A percentile compares a stretch with the other conserved stretches of the same genome.
phyloP scores from a whole-genome alignment of 2,888 invertebrate species.

The Neoitamus cyanurus region DNA sequence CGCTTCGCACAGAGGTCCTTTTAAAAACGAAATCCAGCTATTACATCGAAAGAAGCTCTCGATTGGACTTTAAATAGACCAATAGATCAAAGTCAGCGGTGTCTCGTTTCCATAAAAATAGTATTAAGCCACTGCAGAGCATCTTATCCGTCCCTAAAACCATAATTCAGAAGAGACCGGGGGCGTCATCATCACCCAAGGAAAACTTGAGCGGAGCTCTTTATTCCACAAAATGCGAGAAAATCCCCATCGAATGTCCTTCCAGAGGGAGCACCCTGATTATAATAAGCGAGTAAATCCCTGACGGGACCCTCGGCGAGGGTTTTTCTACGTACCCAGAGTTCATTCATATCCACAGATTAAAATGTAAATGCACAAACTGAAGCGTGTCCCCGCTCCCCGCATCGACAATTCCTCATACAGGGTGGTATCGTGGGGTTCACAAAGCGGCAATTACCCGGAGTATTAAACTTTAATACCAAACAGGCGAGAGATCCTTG shows the following conservation, averaged over 20 bases:
- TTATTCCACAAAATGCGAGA: not conserved
- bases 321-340: not conserved
- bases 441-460: conserved; percentile 39
- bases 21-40: not conserved
- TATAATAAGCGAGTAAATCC: conserved; percentile 15
- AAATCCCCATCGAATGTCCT: conserved; percentile 8
- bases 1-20: not conserved
- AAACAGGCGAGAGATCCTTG: conserved; percentile 12
- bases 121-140: not conserved
- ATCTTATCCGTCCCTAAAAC: not conserved
- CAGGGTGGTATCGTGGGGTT: not conserved
- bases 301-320: not conserved
- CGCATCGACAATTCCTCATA: not conserved
- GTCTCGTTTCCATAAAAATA: not conserved
- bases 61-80: not conserved
- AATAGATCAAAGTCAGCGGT: conserved; percentile 5
- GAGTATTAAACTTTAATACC: conserved; percentile 39
- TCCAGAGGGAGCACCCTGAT: not conserved
- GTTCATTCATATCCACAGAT: conserved; percentile 27
- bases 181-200: not conserved
- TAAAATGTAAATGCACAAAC: conserved; percentile 39
- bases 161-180: not conserved
- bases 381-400: not conserved
- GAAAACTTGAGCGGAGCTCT: not conserved
- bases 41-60: not conserved